phyloP scores from a whole-genome alignment of 2,797 vertebrate species.

The Dicrostonyx torquatus region DNA sequence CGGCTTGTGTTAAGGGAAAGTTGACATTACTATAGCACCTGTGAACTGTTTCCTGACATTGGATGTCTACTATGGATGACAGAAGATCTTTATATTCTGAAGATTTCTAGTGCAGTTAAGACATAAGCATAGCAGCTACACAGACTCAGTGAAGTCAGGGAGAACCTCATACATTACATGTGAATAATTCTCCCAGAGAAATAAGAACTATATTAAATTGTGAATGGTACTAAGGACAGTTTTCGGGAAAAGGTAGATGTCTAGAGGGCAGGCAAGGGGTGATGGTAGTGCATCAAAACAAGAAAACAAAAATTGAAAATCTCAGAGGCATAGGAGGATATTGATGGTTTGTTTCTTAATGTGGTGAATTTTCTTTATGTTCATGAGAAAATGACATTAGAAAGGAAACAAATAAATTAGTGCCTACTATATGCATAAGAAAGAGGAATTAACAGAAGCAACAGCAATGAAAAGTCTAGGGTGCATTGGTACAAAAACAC shows the following conservation, averaged over 20 bases:
- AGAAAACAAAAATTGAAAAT: neutral
- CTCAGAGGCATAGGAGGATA: neutral
- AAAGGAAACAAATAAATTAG: neutral
- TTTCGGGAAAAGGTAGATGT: neutral
- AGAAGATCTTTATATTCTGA: neutral
- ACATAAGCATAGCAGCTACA: neutral
- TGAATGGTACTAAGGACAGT: neutral
- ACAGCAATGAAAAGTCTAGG: neutral
- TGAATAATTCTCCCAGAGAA: neutral
- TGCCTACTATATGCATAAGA: neutral
- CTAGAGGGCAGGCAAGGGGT: neutral
- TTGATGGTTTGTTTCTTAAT: constrained; percentile 37
- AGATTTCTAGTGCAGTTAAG: neutral
- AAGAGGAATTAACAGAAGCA: neutral
- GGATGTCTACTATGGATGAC: neutral
- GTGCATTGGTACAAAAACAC: neutral
- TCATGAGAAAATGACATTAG: neutral
- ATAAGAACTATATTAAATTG: constrained; percentile 12
- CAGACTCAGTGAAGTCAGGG: neutral
- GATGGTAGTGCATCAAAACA: neutral
- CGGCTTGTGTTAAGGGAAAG: neutral
- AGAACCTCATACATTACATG: neutral
- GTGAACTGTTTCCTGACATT: neutral
- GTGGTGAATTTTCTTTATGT: neutral
- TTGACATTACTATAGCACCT: neutral